Evolutionary conservation across 2,797 vertebrate genomes (phyloP).

Genomic region (Presbytis comata): DNA sequence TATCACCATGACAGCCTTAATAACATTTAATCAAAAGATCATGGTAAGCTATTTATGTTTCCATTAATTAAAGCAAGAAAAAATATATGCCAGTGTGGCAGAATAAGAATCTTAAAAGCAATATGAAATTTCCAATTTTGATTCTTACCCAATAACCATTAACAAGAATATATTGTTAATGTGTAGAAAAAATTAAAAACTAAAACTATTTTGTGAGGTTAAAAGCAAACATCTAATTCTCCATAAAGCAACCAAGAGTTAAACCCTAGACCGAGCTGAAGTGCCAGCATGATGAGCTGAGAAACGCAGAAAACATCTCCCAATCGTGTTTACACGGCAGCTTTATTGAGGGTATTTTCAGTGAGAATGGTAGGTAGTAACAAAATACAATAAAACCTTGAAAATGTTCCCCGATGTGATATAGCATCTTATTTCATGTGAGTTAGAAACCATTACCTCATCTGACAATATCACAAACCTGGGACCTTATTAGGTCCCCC

Average conservation of each 20-base stretch:
- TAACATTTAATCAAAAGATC: neutral
- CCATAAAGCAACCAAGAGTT: neutral
- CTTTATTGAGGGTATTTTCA: neutral
- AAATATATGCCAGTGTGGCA: neutral
- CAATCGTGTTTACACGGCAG: neutral
- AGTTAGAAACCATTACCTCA: neutral
- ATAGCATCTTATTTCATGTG: slow-evolving; percentile 53
- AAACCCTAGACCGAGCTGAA: slow-evolving; percentile 35
- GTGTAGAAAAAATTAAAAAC: neutral
- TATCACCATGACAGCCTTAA: neutral
- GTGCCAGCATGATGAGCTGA: neutral
- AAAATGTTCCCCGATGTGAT: slow-evolving; percentile 39
- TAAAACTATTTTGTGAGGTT: neutral
- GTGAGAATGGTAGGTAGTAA: slow-evolving; percentile 10
- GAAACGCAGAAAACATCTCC: neutral
- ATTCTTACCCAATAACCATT: neutral
- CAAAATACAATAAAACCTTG: slow-evolving; percentile 59
- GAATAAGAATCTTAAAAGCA: neutral
- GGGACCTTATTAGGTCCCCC: slow-evolving; percentile 53
- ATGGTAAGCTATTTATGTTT: neutral
- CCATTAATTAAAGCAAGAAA: neutral
- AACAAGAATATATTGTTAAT: neutral
- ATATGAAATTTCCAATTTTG: neutral
- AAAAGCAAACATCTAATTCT: neutral
- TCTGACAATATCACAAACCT: neutral